Base-by-base conservation (phyloP, 2,797 vertebrate species). In the Ceryle rudis region DNA sequence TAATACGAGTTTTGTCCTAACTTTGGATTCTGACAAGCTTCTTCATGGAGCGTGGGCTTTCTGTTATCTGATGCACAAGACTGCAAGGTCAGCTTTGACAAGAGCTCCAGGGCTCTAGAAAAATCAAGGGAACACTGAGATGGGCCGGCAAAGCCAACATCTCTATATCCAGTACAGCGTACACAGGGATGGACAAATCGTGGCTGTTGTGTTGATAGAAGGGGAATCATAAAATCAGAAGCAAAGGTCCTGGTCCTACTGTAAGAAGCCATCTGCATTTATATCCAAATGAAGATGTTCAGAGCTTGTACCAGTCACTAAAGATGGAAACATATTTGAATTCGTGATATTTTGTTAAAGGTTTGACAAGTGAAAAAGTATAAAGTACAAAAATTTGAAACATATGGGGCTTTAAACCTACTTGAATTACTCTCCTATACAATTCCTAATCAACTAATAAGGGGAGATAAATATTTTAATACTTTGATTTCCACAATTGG, bases 41-140 rank as follows among this genome's bases (percentile, higher is more conserved):
- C n/a, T 49, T 67, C 54, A 39, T 13, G 5, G 46, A 71, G 14
- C 0, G 0, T 11, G 25, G 19, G 13, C 14, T 39, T 86, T 77
- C 61, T 41, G 5, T 41, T 44, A 47, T 14, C 49, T 33, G 23
- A 49, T 10, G 22, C 37, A 23, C 21, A 35, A 44, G 39, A 69
- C 0, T 35, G 23, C 42, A 77, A 47, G 23, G 46, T 29, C 54
- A 92, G 62, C 42, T 64, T 80, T 80, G 69, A 60, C 42, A 81
- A 88, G 14, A 44, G 29, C n/a, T 77, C 31, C 12, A 7, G 17
- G 16, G 18, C 23, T 81, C 49, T 21, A 49, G 20, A 65, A 69
- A 87, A 74, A 52, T 6, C 17, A 78, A 4, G 1, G 15, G 9
- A 89, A 47, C 33, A 41, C 29, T 37, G 28, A 80, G 25, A 31